These are phyloP conservation scores for Henricia sp. DNA, from an alignment of 53 echinoderm and acorn worm genomes.

Conservation along the genomic window DNA sequence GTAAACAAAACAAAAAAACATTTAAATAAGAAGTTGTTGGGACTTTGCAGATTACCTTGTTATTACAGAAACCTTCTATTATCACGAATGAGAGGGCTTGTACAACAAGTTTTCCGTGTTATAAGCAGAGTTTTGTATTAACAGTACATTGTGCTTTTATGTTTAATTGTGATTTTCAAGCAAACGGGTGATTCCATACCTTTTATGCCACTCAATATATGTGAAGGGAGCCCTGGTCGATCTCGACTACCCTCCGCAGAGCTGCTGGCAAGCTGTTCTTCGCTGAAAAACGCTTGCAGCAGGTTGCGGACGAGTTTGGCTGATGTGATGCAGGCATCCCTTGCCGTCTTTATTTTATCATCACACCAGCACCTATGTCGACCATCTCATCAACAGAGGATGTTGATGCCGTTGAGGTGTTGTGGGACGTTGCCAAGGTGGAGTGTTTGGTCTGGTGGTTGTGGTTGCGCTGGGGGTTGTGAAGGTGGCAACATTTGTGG, in stretches of 20 bases:
- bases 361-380: slow-evolving; percentile 7
- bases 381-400: slow-evolving; percentile 1
- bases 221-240: slow-evolving; percentile 9
- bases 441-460: not conserved
- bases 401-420: no score
- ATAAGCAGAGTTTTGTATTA: not conserved
- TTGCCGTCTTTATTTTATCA: not conserved
- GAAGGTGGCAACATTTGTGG: not conserved
- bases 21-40: no score
- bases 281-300: not conserved
- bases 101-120: not conserved
- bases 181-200: not conserved
- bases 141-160: not conserved
- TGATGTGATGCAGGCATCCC: slow-evolving; percentile 18
- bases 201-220: not conserved
- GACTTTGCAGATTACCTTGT: no score
- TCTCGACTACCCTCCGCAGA: slow-evolving; percentile 28
- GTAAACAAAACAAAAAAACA: not conserved
- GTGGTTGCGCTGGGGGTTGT: not conserved
- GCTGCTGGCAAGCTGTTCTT: slow-evolving; percentile 15
- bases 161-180: not conserved
- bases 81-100: no score
- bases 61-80: no score
- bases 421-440: no score
- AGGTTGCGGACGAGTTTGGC: slow-evolving; percentile 8